These are phyloP conservation scores for Chionodraco myersi DNA, from an alignment of 2,113 vertebrate genomes.

Conservation along the genomic window DNA sequence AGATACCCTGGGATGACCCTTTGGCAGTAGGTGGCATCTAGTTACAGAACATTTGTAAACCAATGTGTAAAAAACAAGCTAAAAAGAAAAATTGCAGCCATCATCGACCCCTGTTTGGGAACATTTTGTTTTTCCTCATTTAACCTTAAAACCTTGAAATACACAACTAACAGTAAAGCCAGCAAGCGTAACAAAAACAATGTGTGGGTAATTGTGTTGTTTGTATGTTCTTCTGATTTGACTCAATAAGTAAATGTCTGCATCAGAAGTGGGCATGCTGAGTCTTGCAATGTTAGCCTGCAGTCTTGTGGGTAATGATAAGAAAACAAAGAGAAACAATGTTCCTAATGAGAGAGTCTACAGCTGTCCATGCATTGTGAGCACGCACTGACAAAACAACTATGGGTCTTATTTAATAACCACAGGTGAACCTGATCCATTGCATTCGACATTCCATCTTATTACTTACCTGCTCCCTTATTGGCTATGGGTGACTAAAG, in stretches of 20 bases:
- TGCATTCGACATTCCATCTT: conserved; percentile 60
- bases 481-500: conserved; percentile 76
- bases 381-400: conserved; percentile 52
- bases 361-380: conserved; percentile 34
- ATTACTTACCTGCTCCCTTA: conserved; percentile 65
- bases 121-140: neutral
- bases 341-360: conserved; percentile 43
- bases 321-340: conserved; percentile 36
- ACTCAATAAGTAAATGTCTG: neutral
- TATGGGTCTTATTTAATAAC: conserved; percentile 62
- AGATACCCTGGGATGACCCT: conserved; percentile 18
- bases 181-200: neutral
- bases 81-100: neutral
- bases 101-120: neutral
- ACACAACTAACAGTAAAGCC: neutral
- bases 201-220: neutral
- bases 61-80: neutral
- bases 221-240: conserved; percentile 17
- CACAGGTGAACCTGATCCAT: conserved; percentile 62
- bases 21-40: conserved; percentile 17
- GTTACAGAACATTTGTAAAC: conserved; percentile 25
- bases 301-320: conserved; percentile 2
- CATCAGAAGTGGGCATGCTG: neutral
- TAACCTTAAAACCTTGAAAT: conserved; percentile 10
- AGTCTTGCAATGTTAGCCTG: conserved; percentile 14